These are phyloP conservation scores for Tenualosa thibaudeaui DNA, from an alignment of 2,797 vertebrate genomes.

Conservation along the genomic window DNA sequence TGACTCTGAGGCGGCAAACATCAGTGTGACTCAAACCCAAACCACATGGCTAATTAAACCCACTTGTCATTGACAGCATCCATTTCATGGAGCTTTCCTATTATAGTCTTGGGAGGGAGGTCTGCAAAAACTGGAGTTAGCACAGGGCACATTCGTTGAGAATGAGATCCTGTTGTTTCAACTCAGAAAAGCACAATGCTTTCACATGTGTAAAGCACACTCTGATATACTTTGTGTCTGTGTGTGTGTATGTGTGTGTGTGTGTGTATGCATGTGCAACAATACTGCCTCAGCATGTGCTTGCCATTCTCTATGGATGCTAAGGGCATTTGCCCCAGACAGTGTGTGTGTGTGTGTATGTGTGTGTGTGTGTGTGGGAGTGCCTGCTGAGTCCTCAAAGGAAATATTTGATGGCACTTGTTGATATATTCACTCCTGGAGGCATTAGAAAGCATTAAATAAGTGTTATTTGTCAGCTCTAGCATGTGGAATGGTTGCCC, in stretches of 20 bases:
- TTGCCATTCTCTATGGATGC: background rate
- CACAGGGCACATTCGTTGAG: background rate
- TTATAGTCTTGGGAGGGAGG: background rate
- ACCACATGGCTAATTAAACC: constrained; percentile 43
- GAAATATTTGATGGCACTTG: constrained; percentile 29
- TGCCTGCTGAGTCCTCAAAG: background rate
- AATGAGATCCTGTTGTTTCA: background rate
- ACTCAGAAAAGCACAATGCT: background rate
- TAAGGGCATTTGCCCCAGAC: background rate
- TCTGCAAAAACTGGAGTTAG: background rate
- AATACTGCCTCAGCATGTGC: background rate
- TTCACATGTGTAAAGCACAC: background rate
- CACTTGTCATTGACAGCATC: constrained; percentile 40
- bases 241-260: too few species aligned
- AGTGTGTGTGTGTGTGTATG: background rate
- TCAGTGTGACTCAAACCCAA: constrained; percentile 43
- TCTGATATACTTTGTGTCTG: background rate
- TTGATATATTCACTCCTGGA: constrained; percentile 62
- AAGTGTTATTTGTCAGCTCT: constrained; percentile 63
- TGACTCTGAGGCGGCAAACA: constrained; percentile 41
- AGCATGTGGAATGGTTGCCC: constrained; percentile 55
- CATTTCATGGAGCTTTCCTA: background rate
- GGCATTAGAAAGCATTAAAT: constrained; percentile 60
- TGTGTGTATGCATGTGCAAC: background rate
- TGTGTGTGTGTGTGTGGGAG: too few species aligned